These are phyloP conservation scores for Mastomys coucha DNA, from an alignment of 2,113 vertebrate genomes.

Conservation along the genomic window DNA sequence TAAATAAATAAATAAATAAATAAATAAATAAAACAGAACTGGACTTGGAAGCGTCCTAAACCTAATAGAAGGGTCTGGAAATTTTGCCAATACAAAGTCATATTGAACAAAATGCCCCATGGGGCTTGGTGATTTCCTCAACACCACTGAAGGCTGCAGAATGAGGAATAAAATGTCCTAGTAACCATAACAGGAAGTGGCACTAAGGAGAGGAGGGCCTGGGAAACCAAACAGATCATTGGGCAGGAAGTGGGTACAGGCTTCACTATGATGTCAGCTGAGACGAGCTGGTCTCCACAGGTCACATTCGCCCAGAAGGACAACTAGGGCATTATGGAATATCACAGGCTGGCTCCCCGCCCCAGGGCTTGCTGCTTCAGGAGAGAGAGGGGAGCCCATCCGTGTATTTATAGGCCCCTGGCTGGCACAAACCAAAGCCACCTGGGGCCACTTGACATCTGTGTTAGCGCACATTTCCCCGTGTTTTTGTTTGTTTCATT, in stretches of 20 bases:
- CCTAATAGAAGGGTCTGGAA: not conserved
- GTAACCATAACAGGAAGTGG: not conserved
- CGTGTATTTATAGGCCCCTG: conserved; percentile 47
- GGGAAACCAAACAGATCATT: not conserved
- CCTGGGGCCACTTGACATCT: conserved; percentile 63
- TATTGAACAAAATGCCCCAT: not conserved
- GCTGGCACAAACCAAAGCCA: conserved; percentile 27
- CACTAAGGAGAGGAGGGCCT: not conserved
- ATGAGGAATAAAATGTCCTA: not conserved
- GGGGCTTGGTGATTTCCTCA: not conserved
- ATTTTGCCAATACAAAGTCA: conserved; percentile 13
- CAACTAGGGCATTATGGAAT: not conserved
- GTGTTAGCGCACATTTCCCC: not conserved
- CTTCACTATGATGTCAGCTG: not conserved
- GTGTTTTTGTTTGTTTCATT: conserved; percentile 33
- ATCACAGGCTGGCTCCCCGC: conserved; percentile 12
- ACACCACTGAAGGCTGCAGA: not conserved
- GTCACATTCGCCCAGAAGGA: conserved; percentile 12
- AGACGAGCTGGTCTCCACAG: not conserved
- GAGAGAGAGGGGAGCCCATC: not conserved
- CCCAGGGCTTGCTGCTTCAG: conserved; percentile 3
- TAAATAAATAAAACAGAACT: not conserved
- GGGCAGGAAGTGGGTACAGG: not conserved
- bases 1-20: not conserved
- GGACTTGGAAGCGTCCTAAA: conserved; percentile 26